A percentile compares a stretch with the other conserved stretches of the same genome.
Evolutionary conservation across 2,113 vertebrate genomes (phyloP).

Genomic region (Dendrocopos noguchii): DNA sequence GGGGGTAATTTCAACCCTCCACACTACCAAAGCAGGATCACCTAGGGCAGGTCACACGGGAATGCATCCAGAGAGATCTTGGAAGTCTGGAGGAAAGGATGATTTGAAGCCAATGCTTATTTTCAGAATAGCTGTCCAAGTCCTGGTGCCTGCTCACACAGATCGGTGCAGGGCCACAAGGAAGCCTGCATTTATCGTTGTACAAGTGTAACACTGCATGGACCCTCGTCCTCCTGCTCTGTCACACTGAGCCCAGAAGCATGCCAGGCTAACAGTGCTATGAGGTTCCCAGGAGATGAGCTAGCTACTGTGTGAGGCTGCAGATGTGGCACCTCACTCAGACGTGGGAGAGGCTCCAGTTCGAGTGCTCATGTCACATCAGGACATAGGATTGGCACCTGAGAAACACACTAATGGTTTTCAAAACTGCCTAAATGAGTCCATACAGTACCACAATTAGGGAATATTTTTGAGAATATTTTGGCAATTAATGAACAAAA

Average conservation of each 20-base stretch:
- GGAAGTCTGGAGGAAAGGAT: not conserved
- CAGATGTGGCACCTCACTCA: not conserved
- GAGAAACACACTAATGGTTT: not conserved
- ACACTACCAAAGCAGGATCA: too few relatives aligned
- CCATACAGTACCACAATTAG: not conserved
- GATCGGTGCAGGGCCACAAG: not conserved
- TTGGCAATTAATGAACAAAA: not conserved
- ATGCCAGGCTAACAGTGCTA: not conserved
- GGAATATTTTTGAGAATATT: not conserved
- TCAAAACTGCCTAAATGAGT: not conserved
- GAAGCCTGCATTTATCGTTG: not conserved
- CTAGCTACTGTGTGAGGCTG: not conserved
- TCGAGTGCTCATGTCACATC: not conserved
- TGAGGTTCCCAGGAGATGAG: not conserved
- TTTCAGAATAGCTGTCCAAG: not conserved
- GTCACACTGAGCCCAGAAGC: not conserved
- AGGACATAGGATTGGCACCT: not conserved
- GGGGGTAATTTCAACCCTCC: too few relatives aligned
- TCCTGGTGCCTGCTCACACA: not conserved
- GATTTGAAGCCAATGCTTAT: not conserved
- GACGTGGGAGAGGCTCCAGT: not conserved
- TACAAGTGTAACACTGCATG: fast-evolving
- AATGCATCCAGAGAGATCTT: too few relatives aligned
- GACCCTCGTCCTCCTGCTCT: not conserved
- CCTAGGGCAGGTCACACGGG: too few relatives aligned